Evolutionary conservation across 2,113 vertebrate genomes (phyloP).

Genomic region (Neolamprologus brichardi): DNA sequence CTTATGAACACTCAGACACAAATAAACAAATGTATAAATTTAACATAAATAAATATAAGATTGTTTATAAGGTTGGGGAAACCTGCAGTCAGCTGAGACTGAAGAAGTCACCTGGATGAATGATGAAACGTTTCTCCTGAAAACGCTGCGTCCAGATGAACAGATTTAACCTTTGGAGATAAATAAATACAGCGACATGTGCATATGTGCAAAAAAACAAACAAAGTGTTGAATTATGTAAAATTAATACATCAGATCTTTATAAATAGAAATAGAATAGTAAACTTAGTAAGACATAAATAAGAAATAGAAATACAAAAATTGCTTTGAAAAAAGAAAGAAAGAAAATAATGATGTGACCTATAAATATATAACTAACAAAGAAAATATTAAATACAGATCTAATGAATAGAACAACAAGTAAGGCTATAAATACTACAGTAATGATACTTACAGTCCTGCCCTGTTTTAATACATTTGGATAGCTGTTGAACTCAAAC

Average conservation of each 20-base stretch:
- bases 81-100: accelerated
- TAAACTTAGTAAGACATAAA: neutral
- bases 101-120: accelerated
- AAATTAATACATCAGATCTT: accelerated
- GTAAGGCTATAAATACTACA: neutral
- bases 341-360: neutral
- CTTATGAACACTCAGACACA: neutral
- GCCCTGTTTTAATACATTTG: neutral
- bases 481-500: neutral
- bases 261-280: neutral
- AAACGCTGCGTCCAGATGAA: neutral
- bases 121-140: neutral
- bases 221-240: neutral
- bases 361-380: neutral
- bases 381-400: neutral
- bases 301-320: neutral
- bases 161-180: neutral
- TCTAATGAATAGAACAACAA: neutral
- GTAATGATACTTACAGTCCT: neutral
- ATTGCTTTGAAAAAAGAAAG: neutral
- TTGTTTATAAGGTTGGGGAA: neutral
- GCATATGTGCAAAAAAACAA: neutral
- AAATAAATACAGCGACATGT: neutral
- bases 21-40: neutral
- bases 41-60: neutral